A percentile compares a stretch with the other conserved stretches of the same genome.
Conservation (phyloP, 2,113 vertebrate genomes). For the Phasianus colchicus region DNA sequence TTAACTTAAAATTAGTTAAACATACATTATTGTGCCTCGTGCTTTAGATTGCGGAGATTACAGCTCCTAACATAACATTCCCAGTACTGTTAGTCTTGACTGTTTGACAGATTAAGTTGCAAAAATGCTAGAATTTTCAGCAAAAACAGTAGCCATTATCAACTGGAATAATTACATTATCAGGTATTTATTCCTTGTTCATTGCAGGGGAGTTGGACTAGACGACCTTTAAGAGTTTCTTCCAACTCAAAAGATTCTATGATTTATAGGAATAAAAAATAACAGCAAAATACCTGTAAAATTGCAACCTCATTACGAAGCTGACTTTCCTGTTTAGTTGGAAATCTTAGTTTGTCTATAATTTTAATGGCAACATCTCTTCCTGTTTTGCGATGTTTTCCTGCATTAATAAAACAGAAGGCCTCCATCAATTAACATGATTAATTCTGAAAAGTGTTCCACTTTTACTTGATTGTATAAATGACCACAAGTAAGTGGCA, state of each 20-base stretch:
- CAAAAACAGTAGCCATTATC: not conserved
- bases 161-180: not conserved
- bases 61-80: not conserved
- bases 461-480: not conserved
- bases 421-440: slow-evolving; percentile 8
- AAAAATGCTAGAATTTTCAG: not conserved
- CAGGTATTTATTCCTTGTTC: not conserved
- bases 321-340: slow-evolving; percentile 97
- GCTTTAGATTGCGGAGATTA: not conserved
- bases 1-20: not conserved
- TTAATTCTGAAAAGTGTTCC: not conserved
- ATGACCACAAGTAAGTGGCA: not conserved
- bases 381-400: slow-evolving; percentile 97
- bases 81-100: not conserved
- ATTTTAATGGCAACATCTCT: slow-evolving; percentile 98
- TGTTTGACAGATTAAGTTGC: not conserved
- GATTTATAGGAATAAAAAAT: slow-evolving; percentile 4
- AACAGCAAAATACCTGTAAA: slow-evolving; percentile 86
- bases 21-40: not conserved
- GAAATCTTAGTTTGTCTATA: slow-evolving; percentile 97
- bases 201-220: too few relatives aligned
- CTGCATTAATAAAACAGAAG: slow-evolving; percentile 77
- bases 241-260: not conserved
- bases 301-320: slow-evolving; percentile 98
- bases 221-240: too few relatives aligned